These are phyloP conservation scores for Tetragnatha montana DNA, from an alignment of 2,888 invertebrate species.

Conservation along the genomic window DNA sequence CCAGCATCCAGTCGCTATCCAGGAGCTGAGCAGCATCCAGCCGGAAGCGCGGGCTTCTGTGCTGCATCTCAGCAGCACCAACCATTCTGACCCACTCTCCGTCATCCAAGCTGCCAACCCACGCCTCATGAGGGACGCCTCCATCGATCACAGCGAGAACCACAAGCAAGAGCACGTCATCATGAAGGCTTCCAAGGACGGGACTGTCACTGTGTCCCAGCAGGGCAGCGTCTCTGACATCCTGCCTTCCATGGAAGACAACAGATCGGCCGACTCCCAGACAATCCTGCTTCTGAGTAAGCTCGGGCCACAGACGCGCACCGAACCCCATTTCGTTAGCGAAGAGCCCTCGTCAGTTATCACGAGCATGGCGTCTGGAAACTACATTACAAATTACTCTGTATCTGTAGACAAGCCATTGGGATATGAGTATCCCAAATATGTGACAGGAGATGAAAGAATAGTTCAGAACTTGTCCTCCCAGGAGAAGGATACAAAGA, in stretches of 20 bases:
- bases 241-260: conserved; percentile 31
- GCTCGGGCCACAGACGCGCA: conserved; percentile 2
- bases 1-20: conserved; percentile 59
- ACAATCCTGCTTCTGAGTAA: conserved; percentile 54
- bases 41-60: conserved; percentile 68
- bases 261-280: conserved; percentile 46
- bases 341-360: conserved; percentile 51
- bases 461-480: neutral
- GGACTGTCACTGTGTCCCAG: conserved; percentile 53
- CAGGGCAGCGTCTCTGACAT: conserved; percentile 15
- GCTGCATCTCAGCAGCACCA: conserved; percentile 67
- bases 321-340: conserved; percentile 33
- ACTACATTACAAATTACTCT: conserved; percentile 40
- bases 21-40: conserved; percentile 49
- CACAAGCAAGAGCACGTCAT: conserved; percentile 67
- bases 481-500: conserved; percentile 43
- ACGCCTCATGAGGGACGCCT: conserved; percentile 35
- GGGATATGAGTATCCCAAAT: conserved; percentile 54
- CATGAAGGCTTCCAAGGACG: conserved; percentile 68
- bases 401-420: conserved; percentile 5
- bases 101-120: conserved; percentile 66
- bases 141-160: conserved; percentile 35
- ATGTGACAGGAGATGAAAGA: conserved; percentile 26
- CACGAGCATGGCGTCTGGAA: conserved; percentile 27
- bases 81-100: conserved; percentile 61